Conservation (phyloP, 2,113 vertebrate genomes). For the Nesoenas mayeri region DNA sequence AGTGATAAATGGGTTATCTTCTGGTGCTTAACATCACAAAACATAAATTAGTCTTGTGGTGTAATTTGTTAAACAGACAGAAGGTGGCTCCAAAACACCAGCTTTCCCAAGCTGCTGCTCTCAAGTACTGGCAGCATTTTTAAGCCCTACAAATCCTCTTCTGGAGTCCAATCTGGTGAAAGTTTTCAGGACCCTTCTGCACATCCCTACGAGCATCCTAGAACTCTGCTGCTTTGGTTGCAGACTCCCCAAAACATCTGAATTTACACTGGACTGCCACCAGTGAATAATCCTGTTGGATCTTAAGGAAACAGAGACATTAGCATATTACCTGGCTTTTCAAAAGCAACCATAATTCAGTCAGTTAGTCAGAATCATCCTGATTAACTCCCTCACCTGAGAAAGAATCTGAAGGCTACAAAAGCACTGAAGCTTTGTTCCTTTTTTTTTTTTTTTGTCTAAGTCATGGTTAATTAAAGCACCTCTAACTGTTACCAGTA, state of each 20-base stretch:
- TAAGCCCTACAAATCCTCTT: not conserved
- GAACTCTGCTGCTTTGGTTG: not conserved
- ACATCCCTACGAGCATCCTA: not conserved
- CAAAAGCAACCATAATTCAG: not conserved
- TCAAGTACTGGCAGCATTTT: not conserved
- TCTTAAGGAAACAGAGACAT: not conserved
- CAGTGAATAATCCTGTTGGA: not conserved
- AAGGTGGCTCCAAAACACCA: conserved; percentile 47
- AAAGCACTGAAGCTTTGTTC: not conserved
- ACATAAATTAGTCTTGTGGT: not conserved
- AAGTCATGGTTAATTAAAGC: not conserved
- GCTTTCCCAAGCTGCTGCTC: not conserved
- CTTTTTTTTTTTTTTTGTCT: not conserved
- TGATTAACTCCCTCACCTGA: not conserved
- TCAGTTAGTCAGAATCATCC: not conserved
- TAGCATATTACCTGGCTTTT: not conserved
- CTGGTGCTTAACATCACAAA: not conserved
- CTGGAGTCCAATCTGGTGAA: not conserved
- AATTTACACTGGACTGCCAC: not conserved
- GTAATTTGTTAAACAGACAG: not conserved
- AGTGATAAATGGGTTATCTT: not conserved
- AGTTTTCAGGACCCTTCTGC: not conserved
- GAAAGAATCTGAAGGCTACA: not conserved
- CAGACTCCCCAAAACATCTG: not conserved
- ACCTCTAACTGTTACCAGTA: not conserved